A percentile compares a stretch with the other conserved stretches of the same genome.
These are phyloP conservation scores for Colistium nudipinnis DNA, from an alignment of 2,113 vertebrate genomes.

Conservation along the genomic window DNA sequence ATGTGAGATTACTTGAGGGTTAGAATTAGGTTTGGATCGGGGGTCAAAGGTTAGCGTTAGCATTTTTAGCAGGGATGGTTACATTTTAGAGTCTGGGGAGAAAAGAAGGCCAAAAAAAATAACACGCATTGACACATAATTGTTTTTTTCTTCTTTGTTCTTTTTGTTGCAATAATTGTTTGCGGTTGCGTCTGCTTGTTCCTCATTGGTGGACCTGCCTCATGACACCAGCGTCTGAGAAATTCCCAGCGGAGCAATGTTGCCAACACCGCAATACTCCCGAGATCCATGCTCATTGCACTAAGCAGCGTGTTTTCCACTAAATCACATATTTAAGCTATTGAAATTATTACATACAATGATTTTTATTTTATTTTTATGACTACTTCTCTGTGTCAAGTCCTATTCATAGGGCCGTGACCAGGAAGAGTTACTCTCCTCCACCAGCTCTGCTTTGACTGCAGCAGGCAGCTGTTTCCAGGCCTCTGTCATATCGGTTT, in stretches of 20 bases:
- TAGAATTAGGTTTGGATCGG: too few species aligned
- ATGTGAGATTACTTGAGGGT: too few species aligned
- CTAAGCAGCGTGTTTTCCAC: neutral
- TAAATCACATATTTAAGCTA: neutral
- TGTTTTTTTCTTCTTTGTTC: too few species aligned
- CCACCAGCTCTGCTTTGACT: neutral
- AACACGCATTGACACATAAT: too few species aligned
- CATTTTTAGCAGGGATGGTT: too few species aligned
- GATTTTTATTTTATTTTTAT: neutral
- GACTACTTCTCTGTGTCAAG: neutral
- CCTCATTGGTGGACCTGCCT: constrained; percentile 24
- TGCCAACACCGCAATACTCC: neutral
- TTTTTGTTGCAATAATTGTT: constrained; percentile 39
- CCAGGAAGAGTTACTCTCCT: neutral
- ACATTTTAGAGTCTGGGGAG: too few species aligned
- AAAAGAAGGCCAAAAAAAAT: too few species aligned
- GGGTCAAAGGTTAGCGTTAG: too few species aligned
- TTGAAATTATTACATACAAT: neutral
- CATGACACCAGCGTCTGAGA: constrained; percentile 20
- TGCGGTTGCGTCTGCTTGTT: constrained; percentile 19
- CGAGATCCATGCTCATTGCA: neutral
- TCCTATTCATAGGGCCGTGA: neutral
- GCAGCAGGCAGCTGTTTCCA: neutral
- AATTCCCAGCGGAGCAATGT: constrained; percentile 8
- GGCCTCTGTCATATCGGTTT: neutral